phyloP scores from a whole-genome alignment of 2,888 invertebrate genomes.

The Cylloceria caligata region DNA sequence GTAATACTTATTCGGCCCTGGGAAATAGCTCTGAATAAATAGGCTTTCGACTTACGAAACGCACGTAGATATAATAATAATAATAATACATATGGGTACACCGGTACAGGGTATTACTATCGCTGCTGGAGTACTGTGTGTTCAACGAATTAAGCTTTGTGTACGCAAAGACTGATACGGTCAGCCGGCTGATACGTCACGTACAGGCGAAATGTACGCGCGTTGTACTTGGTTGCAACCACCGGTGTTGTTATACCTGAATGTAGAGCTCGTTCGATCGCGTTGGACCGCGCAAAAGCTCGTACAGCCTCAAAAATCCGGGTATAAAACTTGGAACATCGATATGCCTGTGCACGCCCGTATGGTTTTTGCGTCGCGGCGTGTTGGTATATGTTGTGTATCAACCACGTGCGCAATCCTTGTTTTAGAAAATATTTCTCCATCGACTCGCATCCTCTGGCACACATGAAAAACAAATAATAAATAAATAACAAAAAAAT shows the following conservation, averaged over 20 bases:
- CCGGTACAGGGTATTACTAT: constrained; percentile 12
- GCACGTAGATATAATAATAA: constrained; percentile 26
- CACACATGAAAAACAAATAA: constrained; percentile 15
- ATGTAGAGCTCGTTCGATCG: constrained; percentile 11
- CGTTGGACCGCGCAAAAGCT: constrained; percentile 39
- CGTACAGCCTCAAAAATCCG: constrained; percentile 35
- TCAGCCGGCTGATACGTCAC: constrained; percentile 58
- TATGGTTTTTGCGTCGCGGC: constrained; percentile 12
- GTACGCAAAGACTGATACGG: constrained; percentile 60
- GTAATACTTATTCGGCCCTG: constrained; percentile 6
- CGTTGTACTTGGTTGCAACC: constrained; percentile 14
- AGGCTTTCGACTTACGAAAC: constrained; percentile 35
- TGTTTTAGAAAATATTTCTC: constrained; percentile 46
- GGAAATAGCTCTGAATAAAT: constrained; percentile 38
- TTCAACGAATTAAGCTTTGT: constrained; percentile 63
- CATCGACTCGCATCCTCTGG: constrained; percentile 15
- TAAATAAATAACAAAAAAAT: constrained; percentile 25
- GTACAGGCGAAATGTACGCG: constrained; percentile 52
- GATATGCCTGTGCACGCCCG: constrained; percentile 20
- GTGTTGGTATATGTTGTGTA: constrained; percentile 24
- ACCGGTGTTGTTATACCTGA: constrained; percentile 14
- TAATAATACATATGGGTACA: constrained; percentile 18
- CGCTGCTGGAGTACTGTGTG: constrained; percentile 44
- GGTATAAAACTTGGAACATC: constrained; percentile 43
- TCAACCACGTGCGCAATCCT: constrained; percentile 18